Evolutionary conservation across 2,797 vertebrate genomes (phyloP).

Genomic region (Fundulus diaphanus): DNA sequence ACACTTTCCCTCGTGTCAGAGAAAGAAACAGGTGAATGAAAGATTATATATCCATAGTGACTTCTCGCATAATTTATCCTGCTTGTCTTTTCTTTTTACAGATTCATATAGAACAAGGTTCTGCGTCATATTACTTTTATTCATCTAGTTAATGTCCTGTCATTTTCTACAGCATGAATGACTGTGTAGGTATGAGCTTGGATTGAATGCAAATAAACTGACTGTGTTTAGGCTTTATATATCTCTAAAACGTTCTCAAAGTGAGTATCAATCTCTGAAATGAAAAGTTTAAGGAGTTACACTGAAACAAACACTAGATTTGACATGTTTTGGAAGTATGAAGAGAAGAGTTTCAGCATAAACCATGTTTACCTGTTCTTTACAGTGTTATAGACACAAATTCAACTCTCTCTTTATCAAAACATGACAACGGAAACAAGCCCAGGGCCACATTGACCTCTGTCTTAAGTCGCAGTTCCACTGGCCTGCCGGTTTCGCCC

Average conservation of each 20-base stretch:
- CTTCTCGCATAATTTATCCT: neutral
- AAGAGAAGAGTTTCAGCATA: neutral
- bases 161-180: slow-evolving; percentile 26
- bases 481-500: too few relatives aligned
- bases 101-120: slow-evolving; percentile 2
- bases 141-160: slow-evolving; percentile 33
- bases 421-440: neutral
- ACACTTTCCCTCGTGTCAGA: slow-evolving; percentile 15
- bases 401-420: neutral
- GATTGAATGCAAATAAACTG: slow-evolving; percentile 37
- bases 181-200: slow-evolving; percentile 34
- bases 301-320: slow-evolving; percentile 1
- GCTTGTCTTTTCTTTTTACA: slow-evolving; percentile 1
- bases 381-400: slow-evolving; percentile 5
- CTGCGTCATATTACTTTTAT: slow-evolving; percentile 26
- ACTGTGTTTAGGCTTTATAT: slow-evolving; percentile 21
- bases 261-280: slow-evolving; percentile 14
- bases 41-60: slow-evolving; percentile 9
- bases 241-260: slow-evolving; percentile 18
- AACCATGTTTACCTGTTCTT: neutral
- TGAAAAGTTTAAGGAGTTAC: slow-evolving; percentile 16
- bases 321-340: neutral
- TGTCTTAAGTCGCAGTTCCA: neutral
- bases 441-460: neutral
- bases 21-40: slow-evolving; percentile 30